Evolutionary conservation across 2,888 invertebrate genomes (phyloP), one percentile per base, ranked within the genome.

Genomic region (Troilus luridus): DNA sequence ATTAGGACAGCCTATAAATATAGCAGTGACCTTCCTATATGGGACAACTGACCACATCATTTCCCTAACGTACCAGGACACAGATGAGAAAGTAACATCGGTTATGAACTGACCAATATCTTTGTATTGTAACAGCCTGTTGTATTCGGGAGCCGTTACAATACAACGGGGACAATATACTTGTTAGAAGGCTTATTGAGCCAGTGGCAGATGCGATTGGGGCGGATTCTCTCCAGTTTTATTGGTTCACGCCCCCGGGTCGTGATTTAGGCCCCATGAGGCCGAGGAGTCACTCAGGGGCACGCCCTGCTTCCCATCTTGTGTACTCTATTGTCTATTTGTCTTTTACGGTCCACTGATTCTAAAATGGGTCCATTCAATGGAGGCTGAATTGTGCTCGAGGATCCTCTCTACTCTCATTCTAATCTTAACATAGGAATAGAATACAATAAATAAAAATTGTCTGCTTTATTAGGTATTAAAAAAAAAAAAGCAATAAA

Each of bases 141-240:
- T 85, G 85, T 85, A 85, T 54, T 85, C 56, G 85, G 56, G 56
- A 58, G 85, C 85, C 54, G 85, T 85, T 85, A 85, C 56, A 85
- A 85, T 85, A 41, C 56, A 21, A 11, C 2, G n/a, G 21, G 56
- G 85, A 85, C 85, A 85, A 85, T 85, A 85, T 85, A 85, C 85
- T 85, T 85, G 85, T 85, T 85, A 85, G 85, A 58, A 85, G 56
- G 56, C 85, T 85, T 85, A 85, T 85, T 85, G 85, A 85, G 85
- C 85, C 85, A n/a, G n/a, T 56, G 85, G 85, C 85, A 85, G 85
- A 85, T 85, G 85, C 85, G 85, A 85, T 85, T 85, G 85, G 85
- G 85, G 85, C 85, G 56, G 56, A 85, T 85, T 85, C 85, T 56
- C 85, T 85, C n/a, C 56, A 85, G 85, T 85, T 85, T 85, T 85